Evolutionary conservation across 2,797 vertebrate genomes (phyloP).

Genomic region (Trematomus bernacchii): DNA sequence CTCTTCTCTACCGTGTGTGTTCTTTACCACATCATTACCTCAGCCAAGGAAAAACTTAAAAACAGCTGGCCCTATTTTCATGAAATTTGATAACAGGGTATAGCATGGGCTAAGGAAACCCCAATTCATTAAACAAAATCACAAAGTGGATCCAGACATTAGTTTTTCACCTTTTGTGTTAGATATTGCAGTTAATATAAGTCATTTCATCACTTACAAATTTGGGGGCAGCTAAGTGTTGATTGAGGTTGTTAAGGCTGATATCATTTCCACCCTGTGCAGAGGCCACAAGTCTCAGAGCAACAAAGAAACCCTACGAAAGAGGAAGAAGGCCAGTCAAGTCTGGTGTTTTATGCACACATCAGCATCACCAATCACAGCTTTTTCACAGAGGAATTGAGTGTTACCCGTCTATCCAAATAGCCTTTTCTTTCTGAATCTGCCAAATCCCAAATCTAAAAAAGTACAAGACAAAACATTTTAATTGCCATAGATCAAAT

Average conservation of each 20-base stretch:
- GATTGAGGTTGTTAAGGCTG: conserved; percentile 87
- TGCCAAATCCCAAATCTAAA: conserved; percentile 97
- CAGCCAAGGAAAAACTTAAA: no score
- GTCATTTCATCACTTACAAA: conserved; percentile 89
- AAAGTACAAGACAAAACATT: not conserved
- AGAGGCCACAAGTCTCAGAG: conserved; percentile 93
- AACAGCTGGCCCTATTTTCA: no score
- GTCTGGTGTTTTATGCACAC: conserved; percentile 19
- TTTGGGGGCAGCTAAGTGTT: conserved; percentile 90
- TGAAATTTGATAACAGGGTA: no score
- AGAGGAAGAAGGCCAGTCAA: conserved; percentile 30
- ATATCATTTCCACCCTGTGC: conserved; percentile 95
- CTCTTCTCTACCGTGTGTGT: not conserved
- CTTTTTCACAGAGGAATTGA: conserved; percentile 6
- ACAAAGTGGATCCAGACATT: no score
- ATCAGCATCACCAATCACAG: conserved; percentile 25
- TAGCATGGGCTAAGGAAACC: no score
- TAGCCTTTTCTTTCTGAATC: conserved; percentile 96
- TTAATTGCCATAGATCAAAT: not conserved
- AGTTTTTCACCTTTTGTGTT: no score
- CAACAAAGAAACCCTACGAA: conserved; percentile 93
- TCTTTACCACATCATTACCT: not conserved
- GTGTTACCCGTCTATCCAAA: conserved; percentile 93
- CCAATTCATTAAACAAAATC: no score
- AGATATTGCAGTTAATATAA: not conserved